phyloP scores from a whole-genome alignment of 2,113 vertebrate genomes.

The Saguinus imperator region DNA sequence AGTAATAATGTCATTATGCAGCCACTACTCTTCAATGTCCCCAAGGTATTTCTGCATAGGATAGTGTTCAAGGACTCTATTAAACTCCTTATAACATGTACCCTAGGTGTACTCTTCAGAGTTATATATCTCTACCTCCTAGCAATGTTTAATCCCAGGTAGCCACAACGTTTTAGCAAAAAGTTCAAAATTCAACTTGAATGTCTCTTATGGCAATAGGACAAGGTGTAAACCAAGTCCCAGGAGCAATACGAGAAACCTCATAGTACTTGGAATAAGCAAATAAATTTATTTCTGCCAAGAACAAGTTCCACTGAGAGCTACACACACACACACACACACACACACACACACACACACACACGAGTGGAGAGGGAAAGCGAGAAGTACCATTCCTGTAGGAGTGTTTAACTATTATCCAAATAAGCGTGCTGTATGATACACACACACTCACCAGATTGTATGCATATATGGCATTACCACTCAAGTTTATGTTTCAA shows the following conservation, averaged over 20 bases:
- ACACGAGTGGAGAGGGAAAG: neutral
- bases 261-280: neutral
- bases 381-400: neutral
- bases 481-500: slow-evolving; percentile 61
- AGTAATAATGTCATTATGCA: neutral
- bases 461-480: slow-evolving; percentile 10
- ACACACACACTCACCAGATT: slow-evolving; percentile 24
- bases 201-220: neutral
- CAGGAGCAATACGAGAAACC: neutral
- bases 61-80: neutral
- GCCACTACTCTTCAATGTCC: neutral
- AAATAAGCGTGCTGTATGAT: slow-evolving; percentile 12
- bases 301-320: neutral
- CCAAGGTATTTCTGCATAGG: neutral
- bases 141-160: neutral
- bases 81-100: neutral
- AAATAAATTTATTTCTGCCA: neutral
- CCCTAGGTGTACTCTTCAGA: neutral
- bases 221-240: neutral
- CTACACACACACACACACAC: neutral
- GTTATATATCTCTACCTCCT: neutral
- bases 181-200: neutral
- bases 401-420: slow-evolving; percentile 48
- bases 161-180: neutral
- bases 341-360: neutral